These are phyloP conservation scores for Lagria hirta DNA, from an alignment of 2,888 invertebrate species.

Conservation along the genomic window DNA sequence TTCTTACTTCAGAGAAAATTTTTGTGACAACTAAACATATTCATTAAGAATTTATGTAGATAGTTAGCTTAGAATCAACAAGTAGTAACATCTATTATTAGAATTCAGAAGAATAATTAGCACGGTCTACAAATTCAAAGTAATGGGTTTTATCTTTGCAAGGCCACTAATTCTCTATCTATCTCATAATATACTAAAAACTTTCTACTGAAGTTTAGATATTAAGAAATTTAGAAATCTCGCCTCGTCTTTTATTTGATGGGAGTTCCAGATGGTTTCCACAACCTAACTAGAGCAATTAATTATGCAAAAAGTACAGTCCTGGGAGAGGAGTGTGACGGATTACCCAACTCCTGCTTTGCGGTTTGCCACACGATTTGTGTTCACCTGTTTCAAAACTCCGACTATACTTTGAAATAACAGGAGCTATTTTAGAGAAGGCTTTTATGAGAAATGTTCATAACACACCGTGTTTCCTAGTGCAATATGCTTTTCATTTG, in stretches of 20 bases:
- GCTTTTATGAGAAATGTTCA: conserved; percentile 17
- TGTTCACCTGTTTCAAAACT: conserved; percentile 18
- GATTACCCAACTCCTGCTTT: conserved; percentile 13
- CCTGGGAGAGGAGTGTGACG: conserved; percentile 17
- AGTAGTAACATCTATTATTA: conserved; percentile 5
- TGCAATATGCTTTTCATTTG: conserved; percentile 20
- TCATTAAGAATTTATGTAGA: no score
- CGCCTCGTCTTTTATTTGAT: conserved; percentile 12
- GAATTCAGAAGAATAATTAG: conserved; percentile 13
- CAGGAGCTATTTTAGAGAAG: conserved; percentile 14
- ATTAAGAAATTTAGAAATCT: conserved; percentile 2
- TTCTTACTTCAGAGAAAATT: no score
- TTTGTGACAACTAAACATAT: no score
- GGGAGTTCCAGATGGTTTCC: conserved; percentile 19
- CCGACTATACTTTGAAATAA: conserved; percentile 10
- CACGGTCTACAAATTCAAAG: conserved; percentile 8
- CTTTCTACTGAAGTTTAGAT: no score
- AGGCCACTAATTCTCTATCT: neutral
- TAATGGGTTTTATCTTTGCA: no score
- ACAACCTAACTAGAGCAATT: conserved; percentile 17
- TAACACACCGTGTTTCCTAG: conserved; percentile 16
- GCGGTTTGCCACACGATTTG: conserved; percentile 8
- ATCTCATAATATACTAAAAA: conserved; percentile 1
- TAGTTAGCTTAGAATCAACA: conserved; percentile 2
- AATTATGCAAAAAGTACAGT: conserved; percentile 23